These are phyloP conservation scores for Oscheius sp. DNA, from an alignment of 2,888 invertebrate species.

Conservation along the genomic window DNA sequence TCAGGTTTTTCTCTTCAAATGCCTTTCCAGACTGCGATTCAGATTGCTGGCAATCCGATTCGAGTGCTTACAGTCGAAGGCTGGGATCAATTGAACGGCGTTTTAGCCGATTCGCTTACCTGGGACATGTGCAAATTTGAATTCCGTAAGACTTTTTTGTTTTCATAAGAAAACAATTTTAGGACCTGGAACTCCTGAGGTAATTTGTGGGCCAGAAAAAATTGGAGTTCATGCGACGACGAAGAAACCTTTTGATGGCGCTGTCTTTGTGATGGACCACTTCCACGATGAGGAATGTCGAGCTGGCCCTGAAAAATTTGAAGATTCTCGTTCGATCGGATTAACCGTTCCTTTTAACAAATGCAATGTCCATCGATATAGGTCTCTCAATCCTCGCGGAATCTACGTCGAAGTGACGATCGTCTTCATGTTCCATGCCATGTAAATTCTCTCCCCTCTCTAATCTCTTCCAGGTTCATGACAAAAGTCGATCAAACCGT, in stretches of 20 bases:
- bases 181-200: conserved; percentile 69
- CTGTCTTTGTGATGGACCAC: conserved; percentile 69
- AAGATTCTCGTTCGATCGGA: conserved; percentile 62
- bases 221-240: conserved; percentile 70
- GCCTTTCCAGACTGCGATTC: not conserved
- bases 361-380: conserved; percentile 68
- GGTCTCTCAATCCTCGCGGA: conserved; percentile 69
- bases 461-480: conserved; percentile 68
- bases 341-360: conserved; percentile 67
- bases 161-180: conserved; percentile 13
- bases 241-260: conserved; percentile 69
- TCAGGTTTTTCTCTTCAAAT: conserved; percentile 54
- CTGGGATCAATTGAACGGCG: conserved; percentile 66
- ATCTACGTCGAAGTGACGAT: conserved; percentile 69
- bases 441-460: conserved; percentile 63
- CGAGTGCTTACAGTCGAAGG: conserved; percentile 69
- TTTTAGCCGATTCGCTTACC: conserved; percentile 65
- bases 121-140: conserved; percentile 70
- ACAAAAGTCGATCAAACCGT: conserved; percentile 70
- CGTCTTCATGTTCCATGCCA: conserved; percentile 68
- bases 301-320: conserved; percentile 63
- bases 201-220: conserved; percentile 68
- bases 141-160: conserved; percentile 56
- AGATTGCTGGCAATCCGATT: conserved; percentile 67
- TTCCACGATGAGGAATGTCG: conserved; percentile 66